phyloP scores from a whole-genome alignment of 2,797 vertebrate genomes.

The Amniataba percoides region DNA sequence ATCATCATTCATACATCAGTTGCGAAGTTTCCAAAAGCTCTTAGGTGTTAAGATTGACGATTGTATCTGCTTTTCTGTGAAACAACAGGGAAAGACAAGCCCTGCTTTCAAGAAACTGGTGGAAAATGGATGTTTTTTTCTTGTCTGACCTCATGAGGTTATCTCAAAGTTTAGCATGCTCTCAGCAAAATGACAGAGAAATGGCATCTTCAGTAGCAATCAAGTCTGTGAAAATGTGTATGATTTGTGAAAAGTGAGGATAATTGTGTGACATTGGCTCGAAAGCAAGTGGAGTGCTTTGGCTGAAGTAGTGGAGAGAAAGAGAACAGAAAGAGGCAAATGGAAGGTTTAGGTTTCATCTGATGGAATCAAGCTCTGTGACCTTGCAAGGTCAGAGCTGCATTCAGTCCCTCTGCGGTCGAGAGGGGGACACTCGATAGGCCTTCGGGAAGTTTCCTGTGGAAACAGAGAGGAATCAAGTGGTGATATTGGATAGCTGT shows the following conservation, averaged over 20 bases:
- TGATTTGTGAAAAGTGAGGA: slow-evolving; percentile 54
- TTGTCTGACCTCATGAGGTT: slow-evolving; percentile 28
- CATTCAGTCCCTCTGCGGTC: slow-evolving; percentile 58
- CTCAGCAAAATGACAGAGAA: slow-evolving; percentile 41
- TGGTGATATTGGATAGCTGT: slow-evolving; percentile 78
- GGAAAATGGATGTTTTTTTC: slow-evolving; percentile 1
- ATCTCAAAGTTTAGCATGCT: slow-evolving; percentile 24
- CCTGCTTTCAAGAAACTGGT: neutral
- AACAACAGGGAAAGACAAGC: neutral
- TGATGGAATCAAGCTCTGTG: slow-evolving; percentile 74
- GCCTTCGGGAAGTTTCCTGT: slow-evolving; percentile 74
- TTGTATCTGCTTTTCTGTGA: slow-evolving; percentile 10
- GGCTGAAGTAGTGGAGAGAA: slow-evolving; percentile 30
- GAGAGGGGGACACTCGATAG: slow-evolving; percentile 77
- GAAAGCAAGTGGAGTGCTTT: slow-evolving; percentile 40
- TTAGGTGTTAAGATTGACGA: neutral
- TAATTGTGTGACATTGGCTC: slow-evolving; percentile 52
- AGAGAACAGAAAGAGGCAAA: slow-evolving; percentile 40
- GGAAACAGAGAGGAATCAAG: slow-evolving; percentile 67
- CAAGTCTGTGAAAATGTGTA: slow-evolving; percentile 36
- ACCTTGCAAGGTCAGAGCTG: slow-evolving; percentile 79
- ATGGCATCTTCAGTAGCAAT: slow-evolving; percentile 41
- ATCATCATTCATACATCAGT: slow-evolving; percentile 10
- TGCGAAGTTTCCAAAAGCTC: slow-evolving; percentile 2
- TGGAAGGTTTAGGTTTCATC: slow-evolving; percentile 80